A percentile compares a stretch with the other conserved stretches of the same genome.
Conservation (phyloP, 2,113 vertebrate species). For the Neodon shergylaensis region DNA sequence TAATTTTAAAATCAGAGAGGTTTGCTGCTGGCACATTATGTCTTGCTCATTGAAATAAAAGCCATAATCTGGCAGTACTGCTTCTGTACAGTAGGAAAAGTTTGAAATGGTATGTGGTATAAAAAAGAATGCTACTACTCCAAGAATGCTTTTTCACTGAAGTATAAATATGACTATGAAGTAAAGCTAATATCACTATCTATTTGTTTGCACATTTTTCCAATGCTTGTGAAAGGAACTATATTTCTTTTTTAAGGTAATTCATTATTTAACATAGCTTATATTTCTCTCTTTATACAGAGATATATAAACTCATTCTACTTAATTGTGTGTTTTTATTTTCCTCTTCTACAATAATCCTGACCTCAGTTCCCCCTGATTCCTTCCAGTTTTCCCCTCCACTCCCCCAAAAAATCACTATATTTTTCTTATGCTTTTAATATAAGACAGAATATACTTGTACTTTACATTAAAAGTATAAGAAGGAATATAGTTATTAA, state of each 20-base stretch:
- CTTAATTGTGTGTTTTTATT: neutral
- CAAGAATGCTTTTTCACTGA: neutral
- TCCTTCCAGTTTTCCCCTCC: neutral
- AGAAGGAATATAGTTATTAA: neutral
- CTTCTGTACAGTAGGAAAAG: neutral
- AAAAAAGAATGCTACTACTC: neutral
- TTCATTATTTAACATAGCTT: neutral
- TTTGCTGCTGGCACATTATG: neutral
- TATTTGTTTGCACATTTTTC: neutral
- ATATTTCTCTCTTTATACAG: neutral
- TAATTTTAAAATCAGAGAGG: neutral
- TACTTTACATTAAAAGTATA: neutral
- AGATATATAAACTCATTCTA: neutral
- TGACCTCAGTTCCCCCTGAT: neutral
- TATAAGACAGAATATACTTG: too few relatives aligned
- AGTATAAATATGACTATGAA: neutral
- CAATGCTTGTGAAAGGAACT: neutral
- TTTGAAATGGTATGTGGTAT: neutral
- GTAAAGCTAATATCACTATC: neutral
- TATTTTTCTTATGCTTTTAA: neutral
- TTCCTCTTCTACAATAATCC: neutral
- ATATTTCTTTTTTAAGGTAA: neutral
- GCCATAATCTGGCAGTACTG: too few relatives aligned
- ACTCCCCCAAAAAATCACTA: rapidly evolving
- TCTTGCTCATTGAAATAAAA: neutral